Conservation (phyloP, 2,888 invertebrate genomes). For the Drosophila anomalata region DNA sequence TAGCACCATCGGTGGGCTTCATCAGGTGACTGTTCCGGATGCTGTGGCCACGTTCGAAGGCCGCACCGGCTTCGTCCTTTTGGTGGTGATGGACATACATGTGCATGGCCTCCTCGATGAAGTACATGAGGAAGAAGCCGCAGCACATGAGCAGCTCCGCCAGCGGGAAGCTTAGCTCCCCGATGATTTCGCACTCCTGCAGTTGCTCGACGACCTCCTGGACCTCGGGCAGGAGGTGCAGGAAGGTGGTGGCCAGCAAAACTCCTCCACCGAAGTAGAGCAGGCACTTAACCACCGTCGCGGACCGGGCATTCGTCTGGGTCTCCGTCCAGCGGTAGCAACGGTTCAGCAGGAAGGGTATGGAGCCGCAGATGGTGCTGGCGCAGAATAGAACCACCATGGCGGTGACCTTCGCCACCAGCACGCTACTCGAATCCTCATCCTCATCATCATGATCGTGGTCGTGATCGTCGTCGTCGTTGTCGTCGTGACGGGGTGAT, state of each 20-base stretch:
- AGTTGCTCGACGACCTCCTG: constrained; percentile 87
- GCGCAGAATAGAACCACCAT: constrained; percentile 92
- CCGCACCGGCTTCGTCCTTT: constrained; percentile 66
- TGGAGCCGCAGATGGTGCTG: constrained; percentile 90
- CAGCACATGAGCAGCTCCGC: constrained; percentile 90
- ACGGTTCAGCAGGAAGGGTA: constrained; percentile 89
- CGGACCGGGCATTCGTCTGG: constrained; percentile 79
- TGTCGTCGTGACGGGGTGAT: constrained; percentile 38
- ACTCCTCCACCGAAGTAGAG: constrained; percentile 94
- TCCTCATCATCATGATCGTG: constrained; percentile 67
- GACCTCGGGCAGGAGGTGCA: constrained; percentile 92
- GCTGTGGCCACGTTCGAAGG: constrained; percentile 82
- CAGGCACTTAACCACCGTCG: constrained; percentile 86
- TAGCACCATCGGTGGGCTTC: constrained; percentile 29
- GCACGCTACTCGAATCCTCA: constrained; percentile 82
- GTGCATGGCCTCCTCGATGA: constrained; percentile 92
- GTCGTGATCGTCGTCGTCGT: constrained; percentile 46
- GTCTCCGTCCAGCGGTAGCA: constrained; percentile 87
- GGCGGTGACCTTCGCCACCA: constrained; percentile 90
- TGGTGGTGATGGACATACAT: constrained; percentile 87
- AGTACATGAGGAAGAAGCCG: constrained; percentile 91
- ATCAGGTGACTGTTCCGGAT: constrained; percentile 81
- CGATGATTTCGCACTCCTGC: constrained; percentile 84
- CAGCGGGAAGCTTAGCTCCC: constrained; percentile 86
- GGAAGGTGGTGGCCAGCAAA: constrained; percentile 91